Conservation (phyloP, 53 echinoderm and acorn worm genomes). For the Patiria pectinifera region DNA sequence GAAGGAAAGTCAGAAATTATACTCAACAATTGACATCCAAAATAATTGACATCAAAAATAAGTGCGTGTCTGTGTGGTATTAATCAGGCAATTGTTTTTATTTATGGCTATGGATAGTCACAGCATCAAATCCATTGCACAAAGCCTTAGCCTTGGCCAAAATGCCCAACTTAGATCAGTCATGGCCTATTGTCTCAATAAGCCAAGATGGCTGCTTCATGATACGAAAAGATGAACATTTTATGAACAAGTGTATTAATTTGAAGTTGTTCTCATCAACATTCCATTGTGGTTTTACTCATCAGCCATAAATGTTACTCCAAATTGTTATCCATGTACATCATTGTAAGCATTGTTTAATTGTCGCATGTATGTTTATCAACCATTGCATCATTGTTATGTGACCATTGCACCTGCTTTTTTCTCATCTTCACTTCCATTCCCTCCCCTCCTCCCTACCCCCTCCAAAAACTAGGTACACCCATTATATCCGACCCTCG, state of each 20-base stretch:
- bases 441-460: constrained; percentile 6
- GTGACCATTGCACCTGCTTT: constrained; percentile 66
- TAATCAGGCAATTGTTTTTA: not conserved
- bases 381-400: constrained; percentile 56
- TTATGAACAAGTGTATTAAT: no score
- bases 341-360: not conserved
- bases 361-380: constrained; percentile 28
- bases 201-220: no score
- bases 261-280: no score
- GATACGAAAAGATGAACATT: no score
- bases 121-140: not conserved
- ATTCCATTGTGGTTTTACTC: no score
- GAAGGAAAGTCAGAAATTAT: not conserved
- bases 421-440: constrained; percentile 52
- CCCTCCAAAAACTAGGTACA: constrained; percentile 35
- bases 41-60: no score
- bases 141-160: not conserved
- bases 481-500: constrained; percentile 70
- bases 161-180: not conserved
- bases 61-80: not conserved
- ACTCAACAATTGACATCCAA: not conserved
- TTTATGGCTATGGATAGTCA: not conserved
- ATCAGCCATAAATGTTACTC: no score
- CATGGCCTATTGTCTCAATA: not conserved
- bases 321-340: not conserved